Percentiles rank a stretch among this genome's conserved stretches.
Evolutionary conservation across 2,113 vertebrate species (phyloP).

Genomic region (Tauraco erythrolophus): DNA sequence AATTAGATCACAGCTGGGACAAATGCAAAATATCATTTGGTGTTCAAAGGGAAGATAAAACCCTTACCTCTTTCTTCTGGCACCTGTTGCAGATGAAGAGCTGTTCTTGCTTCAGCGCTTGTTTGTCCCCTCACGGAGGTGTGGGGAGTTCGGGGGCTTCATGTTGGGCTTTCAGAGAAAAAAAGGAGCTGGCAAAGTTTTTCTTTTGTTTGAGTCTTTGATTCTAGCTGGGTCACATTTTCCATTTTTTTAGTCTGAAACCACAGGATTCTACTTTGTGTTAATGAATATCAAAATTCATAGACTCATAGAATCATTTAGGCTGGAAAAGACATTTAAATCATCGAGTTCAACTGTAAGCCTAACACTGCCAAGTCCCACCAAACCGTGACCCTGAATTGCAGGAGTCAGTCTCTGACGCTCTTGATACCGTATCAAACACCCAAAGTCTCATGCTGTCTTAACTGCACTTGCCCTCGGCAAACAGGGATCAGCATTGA

Average conservation of each 20-base stretch:
- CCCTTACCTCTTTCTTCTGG: background rate
- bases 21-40: fast-evolving
- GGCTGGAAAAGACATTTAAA: too few species aligned
- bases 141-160: background rate
- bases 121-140: background rate
- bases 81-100: background rate
- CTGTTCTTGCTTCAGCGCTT: background rate
- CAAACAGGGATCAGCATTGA: background rate
- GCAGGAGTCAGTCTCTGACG: background rate
- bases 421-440: background rate
- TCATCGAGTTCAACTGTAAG: background rate
- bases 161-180: background rate
- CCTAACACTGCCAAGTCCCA: background rate
- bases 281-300: background rate
- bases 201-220: background rate
- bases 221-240: background rate
- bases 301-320: background rate
- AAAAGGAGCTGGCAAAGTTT: background rate
- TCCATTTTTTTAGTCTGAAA: background rate
- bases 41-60: background rate
- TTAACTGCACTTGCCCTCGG: background rate
- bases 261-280: background rate
- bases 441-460: background rate
- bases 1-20: background rate
- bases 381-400: background rate